Evolutionary conservation across 2,888 invertebrate species (phyloP), one percentile per base, ranked within the genome.

Genomic region (Athalia rosae): DNA sequence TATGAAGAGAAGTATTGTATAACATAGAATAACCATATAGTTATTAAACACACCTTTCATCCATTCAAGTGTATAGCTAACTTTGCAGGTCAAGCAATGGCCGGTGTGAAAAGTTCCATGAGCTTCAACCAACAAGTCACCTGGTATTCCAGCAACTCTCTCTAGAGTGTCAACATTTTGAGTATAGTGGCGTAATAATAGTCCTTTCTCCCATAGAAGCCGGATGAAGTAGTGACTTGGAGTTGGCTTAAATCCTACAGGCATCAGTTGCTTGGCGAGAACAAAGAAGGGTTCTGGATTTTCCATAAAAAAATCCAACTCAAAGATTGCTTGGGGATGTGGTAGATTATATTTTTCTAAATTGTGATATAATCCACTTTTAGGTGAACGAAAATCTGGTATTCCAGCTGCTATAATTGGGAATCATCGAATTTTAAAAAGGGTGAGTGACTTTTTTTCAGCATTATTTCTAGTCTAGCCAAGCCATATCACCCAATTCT

Each of bases 121-220:
- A 3, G 98, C 98, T 89, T 99, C 98, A 0, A 99, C 95, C 45
- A 98, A 90, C 87, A 96, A 97, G 0, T 97, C 95, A 3, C 93
- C 94, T 0, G 95, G 94, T 77, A 99, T 90, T 3, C 96, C 96
- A 7, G 98, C 96, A 3, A 95, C 92, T 81, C 97, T 91, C 90
- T 99, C 99, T 80, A 99, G 89, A 0, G 97, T 97, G 89, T 99
- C 99, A 82, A 99, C 97, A 89, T 99, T 99, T 92, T 99, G 95
- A 0, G 95, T 95, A 84, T 95, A 96, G 88, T 96, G 95, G 13
- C 96, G 92, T 7, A 95, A 89, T 0, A 96, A 88, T 3, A 95
- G 82, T 2, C 94, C 96, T 91, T 98, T 98, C 47, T 97, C 95
- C 87, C 95, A 92, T 74, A 99, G 90, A 81, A 99, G 89, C 82